Evolutionary conservation across 2,888 invertebrate genomes (phyloP).

Genomic region (Spicauda simplicius): DNA sequence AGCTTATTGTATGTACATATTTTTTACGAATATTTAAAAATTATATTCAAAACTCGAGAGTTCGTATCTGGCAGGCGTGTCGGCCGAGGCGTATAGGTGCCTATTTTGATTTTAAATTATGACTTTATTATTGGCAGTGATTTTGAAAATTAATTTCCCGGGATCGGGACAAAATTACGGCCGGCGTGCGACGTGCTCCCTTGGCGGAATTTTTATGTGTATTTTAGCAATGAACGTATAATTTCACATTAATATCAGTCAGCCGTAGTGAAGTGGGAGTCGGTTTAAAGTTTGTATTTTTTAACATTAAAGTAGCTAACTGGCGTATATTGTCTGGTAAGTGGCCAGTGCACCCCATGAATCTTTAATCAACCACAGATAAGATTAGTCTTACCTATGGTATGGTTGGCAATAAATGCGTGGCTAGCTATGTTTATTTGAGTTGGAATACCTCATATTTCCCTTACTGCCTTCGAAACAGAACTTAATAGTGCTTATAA

Average conservation of each 20-base stretch:
- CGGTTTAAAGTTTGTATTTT: neutral
- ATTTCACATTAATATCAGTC: slow-evolving; percentile 34
- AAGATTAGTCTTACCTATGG: too few relatives aligned
- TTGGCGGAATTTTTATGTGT: slow-evolving; percentile 33
- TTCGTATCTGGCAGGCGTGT: slow-evolving; percentile 59
- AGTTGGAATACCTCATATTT: too few relatives aligned
- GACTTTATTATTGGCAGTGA: slow-evolving; percentile 80
- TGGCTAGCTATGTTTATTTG: too few relatives aligned
- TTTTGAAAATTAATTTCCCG: slow-evolving; percentile 81
- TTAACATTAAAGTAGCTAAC: too few relatives aligned
- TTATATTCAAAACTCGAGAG: slow-evolving; percentile 36
- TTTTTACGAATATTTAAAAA: neutral
- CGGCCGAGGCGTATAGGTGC: slow-evolving; percentile 64
- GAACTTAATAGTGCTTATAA: too few relatives aligned
- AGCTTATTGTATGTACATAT: too few relatives aligned
- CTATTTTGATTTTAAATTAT: slow-evolving; percentile 77
- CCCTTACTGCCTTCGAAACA: too few relatives aligned
- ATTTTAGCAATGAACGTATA: slow-evolving; percentile 36
- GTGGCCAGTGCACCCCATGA: too few relatives aligned
- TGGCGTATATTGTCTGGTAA: too few relatives aligned
- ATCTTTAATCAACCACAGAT: too few relatives aligned
- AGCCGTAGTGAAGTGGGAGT: neutral
- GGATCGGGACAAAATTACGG: slow-evolving; percentile 76
- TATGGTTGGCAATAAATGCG: too few relatives aligned
- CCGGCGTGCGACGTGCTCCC: slow-evolving; percentile 50